Percentiles rank a stretch among this genome's conserved stretches.
Evolutionary conservation across 2,797 vertebrate species (phyloP).

Genomic region (Lates japonicus): DNA sequence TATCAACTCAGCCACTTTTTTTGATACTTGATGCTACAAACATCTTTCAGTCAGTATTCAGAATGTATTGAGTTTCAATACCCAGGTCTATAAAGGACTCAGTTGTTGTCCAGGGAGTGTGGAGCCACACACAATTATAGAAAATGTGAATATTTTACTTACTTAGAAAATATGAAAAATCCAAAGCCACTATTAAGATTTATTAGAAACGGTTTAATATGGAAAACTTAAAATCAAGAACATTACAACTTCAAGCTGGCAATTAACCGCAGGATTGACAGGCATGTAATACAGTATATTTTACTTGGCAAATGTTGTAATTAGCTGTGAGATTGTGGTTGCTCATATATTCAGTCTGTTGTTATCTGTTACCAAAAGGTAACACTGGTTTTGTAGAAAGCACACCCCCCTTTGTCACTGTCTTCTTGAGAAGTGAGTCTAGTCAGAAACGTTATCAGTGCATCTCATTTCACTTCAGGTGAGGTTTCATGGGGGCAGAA

Average conservation of each 20-base stretch:
- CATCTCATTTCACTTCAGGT: background rate
- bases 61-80: background rate
- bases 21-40: background rate
- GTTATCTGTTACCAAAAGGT: constrained; percentile 4
- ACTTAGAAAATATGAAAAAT: background rate
- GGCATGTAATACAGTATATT: background rate
- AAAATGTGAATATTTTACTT: background rate
- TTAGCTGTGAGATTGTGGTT: background rate
- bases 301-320: background rate
- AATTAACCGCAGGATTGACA: background rate
- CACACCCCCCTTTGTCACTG: background rate
- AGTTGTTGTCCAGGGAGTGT: background rate
- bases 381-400: background rate
- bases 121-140: background rate
- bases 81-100: background rate
- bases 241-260: background rate
- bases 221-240: background rate
- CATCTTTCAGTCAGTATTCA: background rate
- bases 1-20: too few relatives aligned
- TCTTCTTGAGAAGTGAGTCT: background rate
- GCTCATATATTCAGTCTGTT: background rate
- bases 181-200: background rate
- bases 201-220: background rate
- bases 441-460: background rate
- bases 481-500: constrained; percentile 1